These are phyloP conservation scores for Acanthurus leucopareius DNA, from an alignment of 2,797 vertebrate species.

Conservation along the genomic window DNA sequence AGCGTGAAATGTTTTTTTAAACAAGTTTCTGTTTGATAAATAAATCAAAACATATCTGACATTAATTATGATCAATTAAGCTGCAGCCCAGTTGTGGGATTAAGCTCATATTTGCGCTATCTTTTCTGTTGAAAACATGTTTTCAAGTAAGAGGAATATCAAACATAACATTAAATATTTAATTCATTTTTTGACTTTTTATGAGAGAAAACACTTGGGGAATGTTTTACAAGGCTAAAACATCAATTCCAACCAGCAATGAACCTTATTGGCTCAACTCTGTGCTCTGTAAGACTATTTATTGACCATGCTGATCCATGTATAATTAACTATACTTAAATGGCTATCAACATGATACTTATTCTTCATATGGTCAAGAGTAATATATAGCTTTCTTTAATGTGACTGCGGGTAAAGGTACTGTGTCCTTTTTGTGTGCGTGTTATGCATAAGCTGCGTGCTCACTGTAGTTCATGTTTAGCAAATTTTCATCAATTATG, in stretches of 20 bases:
- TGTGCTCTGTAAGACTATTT: not conserved
- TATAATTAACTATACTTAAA: constrained; percentile 20
- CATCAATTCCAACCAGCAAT: constrained; percentile 32
- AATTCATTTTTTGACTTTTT: constrained; percentile 37
- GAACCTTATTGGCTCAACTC: constrained; percentile 4
- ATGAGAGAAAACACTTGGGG: constrained; percentile 41
- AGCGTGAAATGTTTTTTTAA: constrained; percentile 1
- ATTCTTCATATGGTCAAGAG: not conserved
- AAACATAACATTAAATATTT: constrained; percentile 49
- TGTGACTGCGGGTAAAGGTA: not conserved
- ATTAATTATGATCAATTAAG: not conserved
- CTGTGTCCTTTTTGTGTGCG: not conserved
- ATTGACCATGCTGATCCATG: not conserved
- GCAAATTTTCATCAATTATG: constrained; percentile 55
- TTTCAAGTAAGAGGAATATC: constrained; percentile 18
- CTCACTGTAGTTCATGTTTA: constrained; percentile 21
- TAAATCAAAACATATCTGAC: constrained; percentile 18
- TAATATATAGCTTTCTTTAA: not conserved
- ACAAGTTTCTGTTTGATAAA: constrained; percentile 4
- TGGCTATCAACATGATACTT: not conserved
- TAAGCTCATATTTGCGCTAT: constrained; percentile 14
- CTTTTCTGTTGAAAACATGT: constrained; percentile 15
- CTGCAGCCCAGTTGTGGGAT: not conserved
- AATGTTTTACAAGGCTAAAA: constrained; percentile 24
- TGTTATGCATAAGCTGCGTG: not conserved